Base-by-base conservation (phyloP, 2,797 vertebrate species). In the Pygocentrus nattereri region DNA sequence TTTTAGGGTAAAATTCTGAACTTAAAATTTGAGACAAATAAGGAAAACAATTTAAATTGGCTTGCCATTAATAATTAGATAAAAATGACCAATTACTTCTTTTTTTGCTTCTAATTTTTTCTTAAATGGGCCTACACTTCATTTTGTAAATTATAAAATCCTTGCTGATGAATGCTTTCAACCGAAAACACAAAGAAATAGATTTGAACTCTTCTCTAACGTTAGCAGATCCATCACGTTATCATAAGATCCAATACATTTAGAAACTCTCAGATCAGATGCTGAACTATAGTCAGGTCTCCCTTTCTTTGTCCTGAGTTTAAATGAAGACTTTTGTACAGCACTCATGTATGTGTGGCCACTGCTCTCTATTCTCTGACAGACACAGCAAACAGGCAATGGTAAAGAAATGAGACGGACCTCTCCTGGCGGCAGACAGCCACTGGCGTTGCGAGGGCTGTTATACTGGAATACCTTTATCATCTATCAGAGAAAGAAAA, bases 381-480 rank as follows among this genome's bases (percentile, higher is more conserved):
- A 71, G 84, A 91, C 71, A 44, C 84, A 92, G 85, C 88, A 87
- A 91, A 90, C 0, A 44, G 80, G 85, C 88, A 90, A 89, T 91
- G 41, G 89, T 49, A 83, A 92, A 83, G 82, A 93, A 93, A 90
- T 88, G n/a, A 84, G 89, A 94, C 94, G 89, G 87, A 95, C 95
- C 94, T 95, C 95, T 93, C 92, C 94, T 90, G 93, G 94, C 78
- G 92, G 94, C 75, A 94, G 92, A 92, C 91, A 95, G 88, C 93
- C 93, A 89, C 86, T 93, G 91, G 94, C 87, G 89, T 88, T 93
- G 90, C 93, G 94, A 85, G 94, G 94, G 85, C 89, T 94, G 93
- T 93, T 95, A 88, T 93, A 94, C 94, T 95, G 95, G 93, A 95
- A 94, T 92, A 95, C 94, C 92, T 95, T 95, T 92, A 95, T 92